Evolutionary conservation across 2,888 invertebrate genomes (phyloP), one percentile per base, ranked within the genome.

Genomic region (Xanthorhoe spadicearia): DNA sequence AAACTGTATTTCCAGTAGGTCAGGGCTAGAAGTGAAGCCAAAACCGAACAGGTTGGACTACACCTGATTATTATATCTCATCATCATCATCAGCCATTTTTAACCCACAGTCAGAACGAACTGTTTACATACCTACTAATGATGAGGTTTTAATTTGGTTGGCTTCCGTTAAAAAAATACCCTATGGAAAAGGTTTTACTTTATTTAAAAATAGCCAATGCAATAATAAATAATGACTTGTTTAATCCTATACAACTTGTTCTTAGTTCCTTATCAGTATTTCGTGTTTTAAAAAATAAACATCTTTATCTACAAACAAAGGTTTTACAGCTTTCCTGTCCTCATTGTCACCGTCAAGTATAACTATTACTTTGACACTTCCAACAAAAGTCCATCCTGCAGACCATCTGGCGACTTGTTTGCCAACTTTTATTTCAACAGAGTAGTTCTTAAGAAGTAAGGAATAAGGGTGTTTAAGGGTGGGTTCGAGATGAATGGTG

Each of bases 361-460:
- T 79, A 83, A 83, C 78, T 74, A 77, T 84, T 79, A 80, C 80
- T 81, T 82, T 80, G 80, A 80, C 84, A 84, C 83, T 82, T 83
- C 74, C 74, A 78, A 82, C 80, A 78, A 79, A 80, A 83, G 67
- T 71, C 78, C 83, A 77, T 82, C 81, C 82, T 83, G 83, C 79
- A 80, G 81, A 85, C 84, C 86, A 86, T 84, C 83, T 85, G 85
- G 85, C 82, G 76, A 77, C 78, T 68, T 72, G 69, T 61, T 56
- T 19, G 32, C 59, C 49, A 64, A 61, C 50, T 67, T 68, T 57
- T 10, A 28, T 32, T 8, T 15, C 56, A 61, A 55, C 46, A 55
- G 64, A 28, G 23, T 64, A 55, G 56, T 32, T 35, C 58, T 55
- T 64, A 53, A 43, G 48, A 8, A 17, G 46, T 35, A 46, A 7